A percentile compares a stretch with the other conserved stretches of the same genome.
Conservation (phyloP, 1,140 invertebrate genomes). For the Teleopsis dalmanni region DNA sequence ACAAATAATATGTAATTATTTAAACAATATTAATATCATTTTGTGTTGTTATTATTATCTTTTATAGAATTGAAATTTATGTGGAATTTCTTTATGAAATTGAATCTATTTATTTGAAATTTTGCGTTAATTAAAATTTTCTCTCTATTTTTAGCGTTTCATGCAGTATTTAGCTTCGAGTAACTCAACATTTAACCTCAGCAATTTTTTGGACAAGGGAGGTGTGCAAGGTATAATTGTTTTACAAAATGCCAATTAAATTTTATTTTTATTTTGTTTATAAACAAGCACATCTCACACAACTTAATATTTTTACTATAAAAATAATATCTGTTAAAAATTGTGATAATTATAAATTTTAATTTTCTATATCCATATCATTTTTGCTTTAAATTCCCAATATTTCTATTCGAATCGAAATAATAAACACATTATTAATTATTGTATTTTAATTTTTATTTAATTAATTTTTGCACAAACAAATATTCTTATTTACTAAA, state of each 20-base stretch:
- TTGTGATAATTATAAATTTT: not conserved
- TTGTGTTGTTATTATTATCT: too few relatives aligned
- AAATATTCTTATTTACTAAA: not conserved
- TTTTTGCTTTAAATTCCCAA: not conserved
- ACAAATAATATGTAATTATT: too few relatives aligned
- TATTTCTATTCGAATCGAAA: not conserved
- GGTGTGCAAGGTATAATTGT: slow-evolving; percentile 74
- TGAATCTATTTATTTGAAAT: too few relatives aligned
- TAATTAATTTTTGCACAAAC: not conserved
- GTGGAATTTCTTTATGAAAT: too few relatives aligned
- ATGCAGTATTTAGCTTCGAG: slow-evolving; percentile 99
- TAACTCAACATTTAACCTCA: slow-evolving; percentile 97
- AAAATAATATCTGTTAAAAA: not conserved
- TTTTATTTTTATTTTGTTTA: not conserved
- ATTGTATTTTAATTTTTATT: not conserved
- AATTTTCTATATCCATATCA: not conserved
- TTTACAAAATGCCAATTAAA: slow-evolving; percentile 16
- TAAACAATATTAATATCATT: too few relatives aligned
- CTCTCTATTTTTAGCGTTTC: slow-evolving; percentile 72
- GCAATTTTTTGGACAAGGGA: slow-evolving; percentile 94
- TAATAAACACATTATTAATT: not conserved
- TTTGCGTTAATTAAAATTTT: not conserved
- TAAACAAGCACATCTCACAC: not conserved
- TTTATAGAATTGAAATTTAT: too few relatives aligned
- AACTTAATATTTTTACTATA: not conserved